phyloP scores from a whole-genome alignment of 1,140 invertebrate species.

The Pogonus chalceus region DNA sequence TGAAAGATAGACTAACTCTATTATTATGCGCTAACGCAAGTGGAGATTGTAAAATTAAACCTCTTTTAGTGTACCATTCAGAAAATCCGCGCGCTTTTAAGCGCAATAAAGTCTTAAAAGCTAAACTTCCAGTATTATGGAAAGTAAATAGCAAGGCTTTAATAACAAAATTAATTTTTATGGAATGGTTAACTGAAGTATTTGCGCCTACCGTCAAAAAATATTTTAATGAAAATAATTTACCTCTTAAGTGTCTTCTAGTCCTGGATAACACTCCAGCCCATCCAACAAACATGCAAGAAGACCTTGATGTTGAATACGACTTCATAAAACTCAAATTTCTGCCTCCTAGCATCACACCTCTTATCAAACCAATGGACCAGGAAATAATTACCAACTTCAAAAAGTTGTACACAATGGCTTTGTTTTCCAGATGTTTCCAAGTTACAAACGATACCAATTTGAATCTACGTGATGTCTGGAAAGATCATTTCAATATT shows the following conservation, averaged over 20 bases:
- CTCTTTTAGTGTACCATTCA: not conserved
- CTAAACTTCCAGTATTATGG: conserved; percentile 4
- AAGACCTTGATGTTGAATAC: conserved; percentile 14
- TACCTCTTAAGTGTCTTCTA: conserved; percentile 20
- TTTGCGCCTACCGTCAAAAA: conserved; percentile 23
- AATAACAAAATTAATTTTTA: not conserved
- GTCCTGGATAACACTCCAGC: conserved; percentile 25
- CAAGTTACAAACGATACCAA: conserved; percentile 4
- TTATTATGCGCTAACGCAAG: conserved; percentile 9
- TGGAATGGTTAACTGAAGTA: conserved; percentile 10
- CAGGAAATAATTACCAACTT: conserved; percentile 30
- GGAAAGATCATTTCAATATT: conserved; percentile 3
- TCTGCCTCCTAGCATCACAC: conserved; percentile 33
- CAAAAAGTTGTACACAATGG: conserved; percentile 18
- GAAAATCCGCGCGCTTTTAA: conserved; percentile 6
- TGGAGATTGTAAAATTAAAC: conserved; percentile 9
- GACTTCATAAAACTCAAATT: conserved; percentile 13
- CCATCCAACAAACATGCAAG: conserved; percentile 17
- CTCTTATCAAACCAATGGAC: conserved; percentile 33
- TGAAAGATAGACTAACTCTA: conserved; percentile 11
- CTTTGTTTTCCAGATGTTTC: conserved; percentile 47
- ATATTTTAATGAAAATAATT: conserved; percentile 22
- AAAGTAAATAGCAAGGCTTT: conserved; percentile 1
- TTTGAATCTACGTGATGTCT: conserved; percentile 13
- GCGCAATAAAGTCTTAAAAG: conserved; percentile 8